phyloP scores from a whole-genome alignment of 1,140 invertebrate genomes.

The Meloidogyne chitwoodi region DNA sequence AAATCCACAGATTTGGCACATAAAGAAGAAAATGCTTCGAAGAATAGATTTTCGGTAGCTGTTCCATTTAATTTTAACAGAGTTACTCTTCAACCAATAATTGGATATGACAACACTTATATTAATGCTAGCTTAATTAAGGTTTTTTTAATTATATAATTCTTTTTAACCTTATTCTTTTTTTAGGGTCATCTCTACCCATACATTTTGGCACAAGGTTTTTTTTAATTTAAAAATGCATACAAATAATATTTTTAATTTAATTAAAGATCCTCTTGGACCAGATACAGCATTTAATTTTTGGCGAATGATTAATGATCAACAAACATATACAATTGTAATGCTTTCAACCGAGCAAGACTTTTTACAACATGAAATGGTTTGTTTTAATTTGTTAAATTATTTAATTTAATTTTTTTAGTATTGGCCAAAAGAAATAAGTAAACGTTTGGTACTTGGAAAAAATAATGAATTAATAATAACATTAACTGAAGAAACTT shows the following conservation, averaged over 20 bases:
- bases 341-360: constrained; percentile 94
- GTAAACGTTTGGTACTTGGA: constrained; percentile 31
- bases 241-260: background rate
- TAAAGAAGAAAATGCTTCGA: constrained; percentile 50
- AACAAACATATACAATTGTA: constrained; percentile 78
- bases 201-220: constrained; percentile 64
- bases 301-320: constrained; percentile 97
- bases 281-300: constrained; percentile 72
- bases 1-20: constrained; percentile 34
- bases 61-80: constrained; percentile 55
- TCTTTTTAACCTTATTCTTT: background rate
- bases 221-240: background rate
- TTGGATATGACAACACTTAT: constrained; percentile 51
- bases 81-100: constrained; percentile 45
- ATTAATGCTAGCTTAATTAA: constrained; percentile 53
- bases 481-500: constrained; percentile 28
- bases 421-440: constrained; percentile 50
- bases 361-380: constrained; percentile 61
- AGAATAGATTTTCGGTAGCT: constrained; percentile 49
- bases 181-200: constrained; percentile 56
- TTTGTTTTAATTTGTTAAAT: constrained; percentile 14
- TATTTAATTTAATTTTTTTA: constrained; percentile 1
- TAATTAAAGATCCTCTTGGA: constrained; percentile 75
- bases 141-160: constrained; percentile 10
- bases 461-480: constrained; percentile 46